Conservation (phyloP, 2,888 invertebrate genomes). For the Parnassius mnemosyne region DNA sequence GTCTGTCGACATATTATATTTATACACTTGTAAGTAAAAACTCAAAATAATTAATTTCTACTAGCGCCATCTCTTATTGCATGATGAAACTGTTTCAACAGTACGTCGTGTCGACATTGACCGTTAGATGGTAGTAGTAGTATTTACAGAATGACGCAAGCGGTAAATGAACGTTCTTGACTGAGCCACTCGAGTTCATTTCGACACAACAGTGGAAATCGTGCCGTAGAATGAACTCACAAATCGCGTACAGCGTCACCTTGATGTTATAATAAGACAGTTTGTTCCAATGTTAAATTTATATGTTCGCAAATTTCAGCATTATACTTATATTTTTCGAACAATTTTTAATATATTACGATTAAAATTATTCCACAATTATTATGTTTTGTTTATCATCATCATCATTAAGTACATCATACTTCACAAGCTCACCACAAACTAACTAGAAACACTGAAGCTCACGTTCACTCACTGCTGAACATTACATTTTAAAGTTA, state of each 20-base stretch:
- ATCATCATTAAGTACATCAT: no score
- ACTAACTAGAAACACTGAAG: no score
- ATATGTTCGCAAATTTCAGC: constrained; percentile 1
- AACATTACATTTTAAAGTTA: no score
- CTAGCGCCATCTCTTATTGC: constrained; percentile 62
- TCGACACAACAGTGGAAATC: constrained; percentile 49
- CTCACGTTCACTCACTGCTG: no score
- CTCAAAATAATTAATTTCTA: neutral
- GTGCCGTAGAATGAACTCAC: constrained; percentile 44
- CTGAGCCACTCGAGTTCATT: constrained; percentile 70
- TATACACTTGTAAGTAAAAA: no score
- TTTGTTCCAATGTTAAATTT: constrained; percentile 15
- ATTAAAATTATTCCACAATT: no score
- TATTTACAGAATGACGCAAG: constrained; percentile 60
- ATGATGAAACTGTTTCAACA: constrained; percentile 44
- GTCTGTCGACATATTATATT: no score
- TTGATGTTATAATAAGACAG: constrained; percentile 25
- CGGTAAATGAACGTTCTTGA: constrained; percentile 81
- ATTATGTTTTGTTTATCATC: no score
- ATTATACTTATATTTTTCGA: no score
- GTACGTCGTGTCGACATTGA: constrained; percentile 75
- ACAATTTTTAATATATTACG: no score
- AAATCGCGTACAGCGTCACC: constrained; percentile 34
- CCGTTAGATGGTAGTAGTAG: constrained; percentile 75
- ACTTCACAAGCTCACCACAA: no score